Conservation (phyloP, 2,113 vertebrate genomes). For the Nipponia nippon region DNA sequence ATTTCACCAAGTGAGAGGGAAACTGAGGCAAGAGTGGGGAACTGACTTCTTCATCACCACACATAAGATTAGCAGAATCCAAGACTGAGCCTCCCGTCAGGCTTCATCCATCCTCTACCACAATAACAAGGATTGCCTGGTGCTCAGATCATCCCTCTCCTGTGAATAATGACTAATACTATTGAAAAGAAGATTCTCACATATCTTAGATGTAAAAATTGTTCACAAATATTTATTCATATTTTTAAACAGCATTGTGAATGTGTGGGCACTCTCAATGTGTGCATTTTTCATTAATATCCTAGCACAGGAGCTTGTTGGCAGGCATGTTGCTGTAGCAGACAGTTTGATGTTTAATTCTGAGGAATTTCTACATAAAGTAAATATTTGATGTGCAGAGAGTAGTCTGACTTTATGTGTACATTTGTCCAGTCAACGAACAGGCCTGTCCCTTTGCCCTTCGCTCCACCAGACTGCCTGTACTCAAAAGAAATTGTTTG, state of each 20-base stretch:
- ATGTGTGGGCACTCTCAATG: constrained; percentile 5
- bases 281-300: constrained; percentile 20
- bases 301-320: not conserved
- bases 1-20: not conserved
- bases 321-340: not conserved
- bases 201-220: not conserved
- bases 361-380: not conserved
- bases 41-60: not conserved
- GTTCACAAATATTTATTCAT: constrained; percentile 37
- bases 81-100: not conserved
- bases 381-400: not conserved
- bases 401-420: not conserved
- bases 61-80: not conserved
- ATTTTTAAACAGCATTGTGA: constrained; percentile 13
- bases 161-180: not conserved
- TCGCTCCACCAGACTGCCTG: not conserved
- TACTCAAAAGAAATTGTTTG: not conserved
- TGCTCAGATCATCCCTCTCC: not conserved
- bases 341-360: not conserved
- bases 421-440: not conserved
- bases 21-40: not conserved
- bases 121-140: not conserved
- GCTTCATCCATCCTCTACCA: not conserved
- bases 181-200: not conserved
- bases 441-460: not conserved